Conservation (phyloP, 2,888 invertebrate genomes). For the Drosophila mulleri region DNA sequence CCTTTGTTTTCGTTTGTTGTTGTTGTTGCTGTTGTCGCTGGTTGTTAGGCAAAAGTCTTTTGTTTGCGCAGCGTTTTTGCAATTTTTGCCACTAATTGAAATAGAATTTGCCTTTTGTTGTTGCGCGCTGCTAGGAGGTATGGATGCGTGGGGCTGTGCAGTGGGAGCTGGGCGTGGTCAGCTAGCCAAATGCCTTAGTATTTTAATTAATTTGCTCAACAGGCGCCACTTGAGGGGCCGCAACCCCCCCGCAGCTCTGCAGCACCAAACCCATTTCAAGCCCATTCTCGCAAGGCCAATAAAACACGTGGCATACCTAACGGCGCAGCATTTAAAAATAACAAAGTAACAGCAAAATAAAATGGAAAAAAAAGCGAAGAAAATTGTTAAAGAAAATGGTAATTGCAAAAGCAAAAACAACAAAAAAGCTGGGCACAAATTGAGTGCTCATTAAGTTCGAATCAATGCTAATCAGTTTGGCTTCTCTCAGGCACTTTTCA, state of each 20-base stretch:
- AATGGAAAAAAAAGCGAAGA: neutral
- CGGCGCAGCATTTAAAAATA: slow-evolving; percentile 39
- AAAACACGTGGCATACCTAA: slow-evolving; percentile 69
- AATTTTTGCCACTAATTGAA: slow-evolving; percentile 81
- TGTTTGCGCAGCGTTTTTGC: slow-evolving; percentile 76
- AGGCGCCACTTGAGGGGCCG: slow-evolving; percentile 46
- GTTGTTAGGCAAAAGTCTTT: slow-evolving; percentile 71
- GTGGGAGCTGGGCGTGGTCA: slow-evolving; percentile 39
- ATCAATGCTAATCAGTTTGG: slow-evolving; percentile 78
- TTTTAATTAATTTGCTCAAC: slow-evolving; percentile 77
- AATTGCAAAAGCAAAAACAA: slow-evolving; percentile 14
- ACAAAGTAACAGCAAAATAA: neutral
- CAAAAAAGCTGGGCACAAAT: slow-evolving; percentile 45
- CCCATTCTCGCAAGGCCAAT: slow-evolving; percentile 9
- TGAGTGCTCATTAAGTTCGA: slow-evolving; percentile 74
- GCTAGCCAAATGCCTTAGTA: slow-evolving; percentile 71
- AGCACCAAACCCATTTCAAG: neutral
- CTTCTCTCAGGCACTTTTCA: slow-evolving; percentile 19
- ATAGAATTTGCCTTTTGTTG: slow-evolving; percentile 74
- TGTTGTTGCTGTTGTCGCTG: slow-evolving; percentile 47
- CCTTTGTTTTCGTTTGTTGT: slow-evolving; percentile 53
- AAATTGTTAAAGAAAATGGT: slow-evolving; percentile 1
- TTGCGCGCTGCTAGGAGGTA: slow-evolving; percentile 18
- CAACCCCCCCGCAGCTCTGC: neutral
- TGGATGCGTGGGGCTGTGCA: slow-evolving; percentile 20